These are phyloP conservation scores for Elgonia sp. DNA, from an alignment of 2,888 invertebrate species.

Conservation along the genomic window DNA sequence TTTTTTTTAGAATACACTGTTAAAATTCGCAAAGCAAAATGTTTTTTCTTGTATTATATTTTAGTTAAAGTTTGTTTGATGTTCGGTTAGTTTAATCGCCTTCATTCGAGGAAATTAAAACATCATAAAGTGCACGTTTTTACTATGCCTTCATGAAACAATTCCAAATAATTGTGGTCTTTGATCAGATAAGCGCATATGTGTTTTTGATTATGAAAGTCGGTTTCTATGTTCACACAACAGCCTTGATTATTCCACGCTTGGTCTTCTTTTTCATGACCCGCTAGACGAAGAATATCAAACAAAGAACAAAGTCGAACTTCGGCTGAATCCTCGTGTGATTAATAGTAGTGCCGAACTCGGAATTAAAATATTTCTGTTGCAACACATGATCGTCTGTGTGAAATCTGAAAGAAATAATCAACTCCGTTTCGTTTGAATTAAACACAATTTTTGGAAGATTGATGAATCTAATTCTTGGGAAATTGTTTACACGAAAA, in stretches of 20 bases:
- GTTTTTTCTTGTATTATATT: too few species aligned
- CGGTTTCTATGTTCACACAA: conserved; percentile 32
- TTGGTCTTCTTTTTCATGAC: conserved; percentile 34
- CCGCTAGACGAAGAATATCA: conserved; percentile 14
- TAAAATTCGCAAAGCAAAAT: too few species aligned
- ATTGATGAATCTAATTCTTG: neutral
- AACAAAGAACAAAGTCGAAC: conserved; percentile 39
- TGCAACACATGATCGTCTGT: conserved; percentile 7
- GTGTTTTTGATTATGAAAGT: conserved; percentile 50
- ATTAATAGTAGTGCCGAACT: conserved; percentile 26
- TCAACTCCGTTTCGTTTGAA: neutral
- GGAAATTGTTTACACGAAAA: neutral
- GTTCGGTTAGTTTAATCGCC: neutral
- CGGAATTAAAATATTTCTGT: conserved; percentile 29
- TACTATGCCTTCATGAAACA: neutral
- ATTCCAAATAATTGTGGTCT: conserved; percentile 31
- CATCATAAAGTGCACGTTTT: neutral
- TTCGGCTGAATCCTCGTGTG: conserved; percentile 10
- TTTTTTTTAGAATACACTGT: too few species aligned
- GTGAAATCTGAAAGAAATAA: neutral
- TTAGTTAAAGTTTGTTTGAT: neutral
- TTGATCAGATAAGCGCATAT: conserved; percentile 31
- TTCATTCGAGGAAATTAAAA: neutral
- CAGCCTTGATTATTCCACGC: conserved; percentile 12
- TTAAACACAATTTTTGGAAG: neutral